phyloP scores from a whole-genome alignment of 2,888 invertebrate species.

The Pristionchus exspectatus region DNA sequence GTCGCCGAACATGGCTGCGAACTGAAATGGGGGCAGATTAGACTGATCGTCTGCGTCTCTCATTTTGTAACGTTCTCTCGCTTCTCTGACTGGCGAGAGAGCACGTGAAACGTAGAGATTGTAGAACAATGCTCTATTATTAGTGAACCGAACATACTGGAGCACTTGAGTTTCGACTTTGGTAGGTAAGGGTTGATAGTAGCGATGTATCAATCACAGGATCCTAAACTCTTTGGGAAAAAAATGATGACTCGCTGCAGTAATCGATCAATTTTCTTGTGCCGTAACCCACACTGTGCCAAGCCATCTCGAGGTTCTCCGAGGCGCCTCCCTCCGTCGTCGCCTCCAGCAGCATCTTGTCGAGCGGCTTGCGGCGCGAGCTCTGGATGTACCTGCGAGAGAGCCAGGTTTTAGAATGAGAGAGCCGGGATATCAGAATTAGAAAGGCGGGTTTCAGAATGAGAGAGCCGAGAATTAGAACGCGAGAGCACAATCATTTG shows the following conservation, averaged over 20 bases:
- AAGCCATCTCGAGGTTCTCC: slow-evolving; percentile 30
- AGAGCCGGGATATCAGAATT: too few species aligned
- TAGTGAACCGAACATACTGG: background rate
- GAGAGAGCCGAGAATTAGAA: too few species aligned
- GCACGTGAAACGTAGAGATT: too few species aligned
- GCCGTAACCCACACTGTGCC: slow-evolving; percentile 28
- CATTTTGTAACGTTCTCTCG: too few species aligned
- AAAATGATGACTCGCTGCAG: too few species aligned
- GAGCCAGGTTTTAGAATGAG: background rate
- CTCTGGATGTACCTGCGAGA: slow-evolving; percentile 50
- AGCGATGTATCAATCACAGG: background rate
- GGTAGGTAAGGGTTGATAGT: background rate
- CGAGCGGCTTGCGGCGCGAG: slow-evolving; percentile 49
- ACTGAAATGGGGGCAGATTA: background rate
- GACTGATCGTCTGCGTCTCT: background rate
- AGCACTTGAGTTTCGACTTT: background rate
- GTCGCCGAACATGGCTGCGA: slow-evolving; percentile 44
- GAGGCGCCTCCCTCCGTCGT: slow-evolving; percentile 58
- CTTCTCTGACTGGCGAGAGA: background rate
- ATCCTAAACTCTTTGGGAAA: too few species aligned
- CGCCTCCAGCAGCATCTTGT: slow-evolving; percentile 63
- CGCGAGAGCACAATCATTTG: too few species aligned
- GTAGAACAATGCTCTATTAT: background rate
- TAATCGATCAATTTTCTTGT: too few species aligned
- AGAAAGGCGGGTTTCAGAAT: too few species aligned